A percentile compares a stretch with the other conserved stretches of the same genome.
phyloP scores from a whole-genome alignment of 2,888 invertebrate species.

The Branchipolynoe longqiensis region DNA sequence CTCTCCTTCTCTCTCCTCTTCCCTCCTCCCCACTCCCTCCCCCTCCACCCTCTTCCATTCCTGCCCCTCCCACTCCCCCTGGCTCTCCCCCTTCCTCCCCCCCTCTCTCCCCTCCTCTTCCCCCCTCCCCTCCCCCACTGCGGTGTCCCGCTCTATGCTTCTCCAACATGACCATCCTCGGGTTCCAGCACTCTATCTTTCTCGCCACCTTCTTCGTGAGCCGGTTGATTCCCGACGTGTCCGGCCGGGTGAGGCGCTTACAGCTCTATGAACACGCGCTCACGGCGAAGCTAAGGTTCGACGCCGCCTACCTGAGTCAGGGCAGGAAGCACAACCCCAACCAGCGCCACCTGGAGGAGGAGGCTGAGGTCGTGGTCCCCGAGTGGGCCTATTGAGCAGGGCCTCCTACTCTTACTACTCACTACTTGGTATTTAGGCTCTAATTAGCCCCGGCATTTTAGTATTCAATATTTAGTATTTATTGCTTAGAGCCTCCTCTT shows the following conservation, averaged over 20 bases:
- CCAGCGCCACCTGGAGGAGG: not conserved
- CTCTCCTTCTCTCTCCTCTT: too few species aligned
- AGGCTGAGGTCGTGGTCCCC: not conserved
- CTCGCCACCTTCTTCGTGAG: slow-evolving; percentile 94
- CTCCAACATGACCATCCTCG: not conserved
- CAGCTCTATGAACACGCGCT: slow-evolving; percentile 90
- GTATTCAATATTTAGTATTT: too few species aligned
- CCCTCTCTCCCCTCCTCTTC: too few species aligned
- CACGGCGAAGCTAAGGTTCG: slow-evolving; percentile 73
- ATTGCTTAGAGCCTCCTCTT: too few species aligned
- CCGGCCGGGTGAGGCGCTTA: slow-evolving; percentile 82
- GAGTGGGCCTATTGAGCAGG: slow-evolving; percentile 42
- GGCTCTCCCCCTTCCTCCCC: too few species aligned
- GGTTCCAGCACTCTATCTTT: slow-evolving; percentile 88
- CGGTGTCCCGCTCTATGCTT: too few species aligned
- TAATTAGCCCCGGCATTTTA: not conserved
- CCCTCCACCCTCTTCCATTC: not conserved
- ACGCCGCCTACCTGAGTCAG: slow-evolving; percentile 16
- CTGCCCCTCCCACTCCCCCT: not conserved
- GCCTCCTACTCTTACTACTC: too few species aligned
- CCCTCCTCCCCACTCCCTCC: not conserved
- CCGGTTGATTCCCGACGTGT: slow-evolving; percentile 96
- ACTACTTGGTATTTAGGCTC: too few species aligned
- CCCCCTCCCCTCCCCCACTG: too few species aligned
- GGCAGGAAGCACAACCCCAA: not conserved